Base-by-base conservation (phyloP, 2,113 vertebrate species). In the Pionites leucogaster region DNA sequence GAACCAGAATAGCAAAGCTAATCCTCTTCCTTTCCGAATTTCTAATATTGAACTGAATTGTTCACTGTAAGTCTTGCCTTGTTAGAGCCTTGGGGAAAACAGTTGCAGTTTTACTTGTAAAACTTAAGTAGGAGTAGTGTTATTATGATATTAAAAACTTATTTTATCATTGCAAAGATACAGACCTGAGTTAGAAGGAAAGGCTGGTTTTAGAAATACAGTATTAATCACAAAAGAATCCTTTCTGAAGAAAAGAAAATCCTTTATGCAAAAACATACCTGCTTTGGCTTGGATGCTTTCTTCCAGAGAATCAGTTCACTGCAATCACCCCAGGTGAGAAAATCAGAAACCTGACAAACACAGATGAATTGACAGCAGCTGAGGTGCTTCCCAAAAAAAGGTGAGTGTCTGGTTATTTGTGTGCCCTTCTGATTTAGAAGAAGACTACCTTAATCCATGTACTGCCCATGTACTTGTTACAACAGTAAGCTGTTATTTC, bases 301-400 rank as follows among this genome's bases (percentile, higher is more conserved):
- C 92, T 97, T 97, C 88, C 96, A 98, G 98, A 86, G 62, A 97
- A 20, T 49, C 98, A 92, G 49, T 96, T 96, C 75, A 76, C 86
- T 33, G 97, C 97, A 95, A 98, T 98, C 35, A 97, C 92, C 7
- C 95, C 93, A 63, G 1, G 83, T 75, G 98, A 97, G 95, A 98
- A 95, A 74, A 95, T 79, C 23, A 41, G 93, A 96, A 85, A 97
- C 49, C 74, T 95, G 69, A 7, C 94, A 96, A 86, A 59, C 83
- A 35, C 91, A 76, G 88, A 96, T 68, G 97, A 98, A n/a, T 44
- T 96, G 41, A 96, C 97, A 88, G 83, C 97, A 53, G 47, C 98
- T 60, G 85, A 98, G 57, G 98, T 99, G 93, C 98, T 98, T 97
- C 98, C 98, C 3, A 98, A 99, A 94, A 97, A 97, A 96, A 98